Evolutionary conservation across 1,140 invertebrate genomes (phyloP), one percentile per base, ranked within the genome.

Genomic region (Aphelenchoides fujianensis): DNA sequence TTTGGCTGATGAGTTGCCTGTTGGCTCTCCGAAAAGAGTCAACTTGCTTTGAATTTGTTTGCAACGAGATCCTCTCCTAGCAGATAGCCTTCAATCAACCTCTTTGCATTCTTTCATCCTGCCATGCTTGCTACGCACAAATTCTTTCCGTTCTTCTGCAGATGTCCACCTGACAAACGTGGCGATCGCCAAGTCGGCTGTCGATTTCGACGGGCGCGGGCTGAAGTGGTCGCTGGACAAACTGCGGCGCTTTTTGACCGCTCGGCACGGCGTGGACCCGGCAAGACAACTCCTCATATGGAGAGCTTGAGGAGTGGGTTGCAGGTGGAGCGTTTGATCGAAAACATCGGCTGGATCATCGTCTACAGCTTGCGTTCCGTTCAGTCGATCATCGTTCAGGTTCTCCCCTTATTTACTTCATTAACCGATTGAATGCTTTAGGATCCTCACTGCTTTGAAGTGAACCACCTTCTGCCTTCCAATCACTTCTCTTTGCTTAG

Each of bases 91-190:
- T n/a, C n/a, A n/a, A n/a, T 63, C 59, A 12, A 55, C 19, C 27
- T 23, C 53, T 72, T 31, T 35, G n/a, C n/a, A n/a, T n/a, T n/a
- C n/a, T n/a, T n/a, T n/a, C n/a, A n/a, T n/a, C n/a, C n/a, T n/a
- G n/a, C n/a, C n/a, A n/a, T n/a, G n/a, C n/a, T n/a, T n/a, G n/a
- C n/a, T n/a, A n/a, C n/a, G n/a, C n/a, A n/a, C n/a, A n/a, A n/a
- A n/a, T n/a, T n/a, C n/a, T n/a, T n/a, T n/a, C n/a, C n/a, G n/a
- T n/a, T n/a, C n/a, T n/a, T n/a, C n/a, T n/a, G n/a, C n/a, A 87
- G 86, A 86, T 81, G 84, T 88, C 36, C 87, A 88, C 80, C 75
- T 88, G 53, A 88, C 87, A 3, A 88, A 88, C 77, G 87, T 88
- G 16, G 87, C 87, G 3, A 82, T 88, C 55, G 87, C 88, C 72